A percentile compares a stretch with the other conserved stretches of the same genome.
Evolutionary conservation across 2,797 vertebrate species (phyloP).

Genomic region (Crax fasciolata): DNA sequence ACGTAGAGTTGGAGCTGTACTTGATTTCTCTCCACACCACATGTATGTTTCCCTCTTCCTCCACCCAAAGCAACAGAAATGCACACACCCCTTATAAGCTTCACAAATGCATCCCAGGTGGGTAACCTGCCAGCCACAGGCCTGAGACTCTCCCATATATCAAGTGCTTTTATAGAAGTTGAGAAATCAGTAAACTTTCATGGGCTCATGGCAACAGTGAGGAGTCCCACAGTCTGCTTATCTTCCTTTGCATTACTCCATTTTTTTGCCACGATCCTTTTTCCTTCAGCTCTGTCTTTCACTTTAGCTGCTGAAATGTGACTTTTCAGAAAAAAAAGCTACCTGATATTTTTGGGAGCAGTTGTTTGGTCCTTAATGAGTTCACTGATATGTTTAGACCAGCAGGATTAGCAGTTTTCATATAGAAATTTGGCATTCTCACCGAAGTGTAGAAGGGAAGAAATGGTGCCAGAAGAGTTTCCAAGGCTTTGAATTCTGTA

Average conservation of each 20-base stretch:
- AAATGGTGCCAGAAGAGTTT: background rate
- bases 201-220: background rate
- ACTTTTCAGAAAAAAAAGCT: background rate
- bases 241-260: background rate
- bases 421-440: background rate
- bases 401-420: background rate
- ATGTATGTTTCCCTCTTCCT: fast-evolving
- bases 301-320: background rate
- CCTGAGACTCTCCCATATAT: background rate
- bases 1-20: background rate
- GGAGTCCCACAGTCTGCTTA: background rate
- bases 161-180: fast-evolving
- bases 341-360: background rate
- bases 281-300: background rate
- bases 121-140: background rate
- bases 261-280: background rate
- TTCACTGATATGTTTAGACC: background rate
- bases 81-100: fast-evolving
- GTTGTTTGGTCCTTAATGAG: background rate
- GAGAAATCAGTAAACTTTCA: background rate
- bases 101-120: background rate
- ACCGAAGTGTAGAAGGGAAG: background rate
- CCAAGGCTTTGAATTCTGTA: background rate
- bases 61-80: background rate
- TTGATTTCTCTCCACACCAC: background rate